These are phyloP conservation scores for Microcebus tavaratra DNA, from an alignment of 2,113 vertebrate species.

Conservation along the genomic window DNA sequence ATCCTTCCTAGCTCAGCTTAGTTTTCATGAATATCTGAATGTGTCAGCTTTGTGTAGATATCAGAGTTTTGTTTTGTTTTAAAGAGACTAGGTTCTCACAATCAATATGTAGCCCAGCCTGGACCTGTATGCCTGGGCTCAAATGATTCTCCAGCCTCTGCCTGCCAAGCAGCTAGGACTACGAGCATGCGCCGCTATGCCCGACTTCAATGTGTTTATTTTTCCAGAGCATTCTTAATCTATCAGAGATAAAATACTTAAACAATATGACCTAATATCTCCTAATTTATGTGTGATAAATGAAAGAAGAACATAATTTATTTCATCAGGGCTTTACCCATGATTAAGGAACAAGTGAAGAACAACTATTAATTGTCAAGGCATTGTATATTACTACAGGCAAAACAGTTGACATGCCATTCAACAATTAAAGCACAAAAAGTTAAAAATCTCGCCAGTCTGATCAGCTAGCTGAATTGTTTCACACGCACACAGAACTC, in stretches of 20 bases:
- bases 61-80: neutral
- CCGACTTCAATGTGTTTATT: too few species aligned
- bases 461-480: conserved; percentile 55
- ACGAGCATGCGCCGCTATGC: too few species aligned
- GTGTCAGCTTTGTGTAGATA: neutral
- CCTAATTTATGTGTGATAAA: neutral
- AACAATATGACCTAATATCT: neutral
- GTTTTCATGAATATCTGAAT: conserved; percentile 3
- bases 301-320: neutral
- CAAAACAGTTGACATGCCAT: conserved; percentile 41
- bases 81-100: too few species aligned
- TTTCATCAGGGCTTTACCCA: neutral
- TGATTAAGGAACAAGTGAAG: conserved; percentile 3
- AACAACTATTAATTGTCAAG: conserved; percentile 47
- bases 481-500: conserved; percentile 59
- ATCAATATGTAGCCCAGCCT: too few species aligned
- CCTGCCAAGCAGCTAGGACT: too few species aligned
- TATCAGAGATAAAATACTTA: neutral
- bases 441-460: conserved; percentile 54
- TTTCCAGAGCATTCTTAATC: neutral
- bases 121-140: too few species aligned
- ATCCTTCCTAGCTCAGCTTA: neutral
- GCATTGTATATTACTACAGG: conserved; percentile 48
- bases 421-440: conserved; percentile 54
- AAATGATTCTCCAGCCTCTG: too few species aligned